phyloP scores from a whole-genome alignment of 2,113 vertebrate species.

The Uropsilus gracilis region DNA sequence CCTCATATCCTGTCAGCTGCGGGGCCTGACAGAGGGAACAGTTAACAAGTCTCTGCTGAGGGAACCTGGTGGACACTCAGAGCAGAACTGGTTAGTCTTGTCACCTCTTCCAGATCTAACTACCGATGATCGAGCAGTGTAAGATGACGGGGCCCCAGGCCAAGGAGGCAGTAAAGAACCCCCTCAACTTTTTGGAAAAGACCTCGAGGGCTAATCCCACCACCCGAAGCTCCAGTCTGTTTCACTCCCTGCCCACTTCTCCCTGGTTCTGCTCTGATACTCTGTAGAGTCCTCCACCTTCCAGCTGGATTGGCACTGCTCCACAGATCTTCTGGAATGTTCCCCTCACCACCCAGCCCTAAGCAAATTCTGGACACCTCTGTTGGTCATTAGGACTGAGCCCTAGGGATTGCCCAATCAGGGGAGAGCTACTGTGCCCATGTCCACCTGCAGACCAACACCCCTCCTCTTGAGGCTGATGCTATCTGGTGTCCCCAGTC shows the following conservation, averaged over 20 bases:
- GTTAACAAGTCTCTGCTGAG: not conserved
- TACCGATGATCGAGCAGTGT: not conserved
- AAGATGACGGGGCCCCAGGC: not conserved
- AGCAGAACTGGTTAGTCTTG: not conserved
- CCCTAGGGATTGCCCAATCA: too few relatives aligned
- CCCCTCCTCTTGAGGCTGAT: not conserved
- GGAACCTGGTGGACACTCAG: not conserved
- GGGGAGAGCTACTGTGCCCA: too few relatives aligned
- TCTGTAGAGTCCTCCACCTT: too few relatives aligned
- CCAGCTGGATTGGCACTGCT: too few relatives aligned
- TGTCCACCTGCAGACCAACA: not conserved
- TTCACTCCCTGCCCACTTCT: rapidly evolving
- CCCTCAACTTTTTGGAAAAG: not conserved
- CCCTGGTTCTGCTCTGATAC: not conserved
- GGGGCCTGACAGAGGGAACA: not conserved
- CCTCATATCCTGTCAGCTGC: not conserved
- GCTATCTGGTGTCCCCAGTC: not conserved
- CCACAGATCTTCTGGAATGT: too few relatives aligned
- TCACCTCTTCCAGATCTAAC: not conserved
- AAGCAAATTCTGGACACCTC: too few relatives aligned
- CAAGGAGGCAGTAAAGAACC: not conserved
- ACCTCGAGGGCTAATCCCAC: too few relatives aligned
- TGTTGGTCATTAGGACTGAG: too few relatives aligned
- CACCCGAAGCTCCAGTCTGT: not conserved
- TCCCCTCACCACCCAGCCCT: too few relatives aligned